Conservation (phyloP, 2,888 invertebrate species). For the Drepanosiphum platanoidis region DNA sequence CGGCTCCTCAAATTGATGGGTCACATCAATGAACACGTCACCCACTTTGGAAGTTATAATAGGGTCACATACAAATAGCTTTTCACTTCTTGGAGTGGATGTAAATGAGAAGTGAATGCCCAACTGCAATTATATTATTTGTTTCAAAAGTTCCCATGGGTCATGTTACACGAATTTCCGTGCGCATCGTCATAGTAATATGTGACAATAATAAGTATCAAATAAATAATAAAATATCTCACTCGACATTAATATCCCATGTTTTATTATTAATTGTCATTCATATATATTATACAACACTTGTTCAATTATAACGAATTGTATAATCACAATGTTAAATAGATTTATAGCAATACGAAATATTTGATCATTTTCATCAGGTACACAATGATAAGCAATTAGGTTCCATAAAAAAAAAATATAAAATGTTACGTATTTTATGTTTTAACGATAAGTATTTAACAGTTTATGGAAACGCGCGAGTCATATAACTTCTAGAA, state of each 20-base stretch:
- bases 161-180: background rate
- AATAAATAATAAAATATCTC: background rate
- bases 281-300: background rate
- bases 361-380: too few relatives aligned
- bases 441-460: background rate
- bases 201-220: background rate
- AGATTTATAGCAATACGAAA: background rate
- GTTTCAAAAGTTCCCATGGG: conserved; percentile 6
- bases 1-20: conserved; percentile 4
- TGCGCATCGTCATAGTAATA: background rate
- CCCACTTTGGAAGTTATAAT: conserved; percentile 30
- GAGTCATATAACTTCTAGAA: background rate
- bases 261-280: background rate
- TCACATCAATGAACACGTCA: conserved; percentile 27
- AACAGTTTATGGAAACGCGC: background rate
- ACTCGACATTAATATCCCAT: too few relatives aligned
- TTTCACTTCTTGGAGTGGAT: conserved; percentile 1
- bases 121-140: background rate
- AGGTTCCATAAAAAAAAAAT: too few relatives aligned
- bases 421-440: background rate
- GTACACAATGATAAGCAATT: too few relatives aligned
- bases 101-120: conserved; percentile 1
- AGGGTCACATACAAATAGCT: background rate
- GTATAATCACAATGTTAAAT: too few relatives aligned
- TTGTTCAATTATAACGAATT: background rate